phyloP scores from a whole-genome alignment of 2,797 vertebrate genomes.

The Epinephelus coioides region DNA sequence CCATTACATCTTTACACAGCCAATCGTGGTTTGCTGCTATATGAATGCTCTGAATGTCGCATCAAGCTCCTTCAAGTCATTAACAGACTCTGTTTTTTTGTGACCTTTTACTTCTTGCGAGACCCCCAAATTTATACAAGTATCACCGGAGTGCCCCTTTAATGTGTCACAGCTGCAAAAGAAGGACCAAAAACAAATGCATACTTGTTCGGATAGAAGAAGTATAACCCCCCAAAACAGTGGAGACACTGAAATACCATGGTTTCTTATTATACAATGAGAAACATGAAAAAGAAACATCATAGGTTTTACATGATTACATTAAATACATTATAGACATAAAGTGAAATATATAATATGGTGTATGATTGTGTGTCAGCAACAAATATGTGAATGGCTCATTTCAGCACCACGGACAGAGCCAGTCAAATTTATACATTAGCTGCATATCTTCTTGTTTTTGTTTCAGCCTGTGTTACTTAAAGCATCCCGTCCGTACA shows the following conservation, averaged over 20 bases:
- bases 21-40: no score
- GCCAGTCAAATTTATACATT: conserved; percentile 16
- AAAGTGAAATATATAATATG: neutral
- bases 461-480: conserved; percentile 15
- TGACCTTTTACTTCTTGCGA: no score
- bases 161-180: neutral
- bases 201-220: neutral
- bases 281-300: neutral
- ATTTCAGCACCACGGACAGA: conserved; percentile 75
- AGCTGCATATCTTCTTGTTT: conserved; percentile 9
- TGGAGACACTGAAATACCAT: neutral
- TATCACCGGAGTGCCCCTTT: neutral
- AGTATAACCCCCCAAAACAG: no score
- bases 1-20: no score
- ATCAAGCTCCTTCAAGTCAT: no score
- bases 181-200: neutral
- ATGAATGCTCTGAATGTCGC: no score
- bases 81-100: no score
- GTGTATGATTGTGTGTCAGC: neutral
- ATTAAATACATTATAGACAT: neutral
- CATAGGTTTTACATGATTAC: neutral
- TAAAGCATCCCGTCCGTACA: conserved; percentile 9
- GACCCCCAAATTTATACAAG: neutral
- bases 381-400: neutral
- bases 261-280: neutral